phyloP scores from a whole-genome alignment of 92 coral and sea anemone species.

The Heliopora coerulea region DNA sequence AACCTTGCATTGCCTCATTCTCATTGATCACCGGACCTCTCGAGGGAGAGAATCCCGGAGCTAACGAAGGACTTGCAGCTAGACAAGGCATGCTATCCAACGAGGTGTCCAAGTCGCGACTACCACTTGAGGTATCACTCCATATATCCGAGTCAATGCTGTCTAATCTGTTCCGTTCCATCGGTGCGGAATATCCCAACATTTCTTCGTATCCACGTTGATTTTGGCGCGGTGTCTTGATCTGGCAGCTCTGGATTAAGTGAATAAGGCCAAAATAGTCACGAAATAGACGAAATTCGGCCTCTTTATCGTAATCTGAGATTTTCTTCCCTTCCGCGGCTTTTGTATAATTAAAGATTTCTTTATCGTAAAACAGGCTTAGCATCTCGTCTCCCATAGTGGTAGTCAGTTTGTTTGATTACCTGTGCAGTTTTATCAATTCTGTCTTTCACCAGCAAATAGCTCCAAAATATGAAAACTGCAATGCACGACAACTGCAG shows the following conservation, averaged over 20 bases:
- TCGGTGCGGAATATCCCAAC: conserved; percentile 57
- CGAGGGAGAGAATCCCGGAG: conserved; percentile 68
- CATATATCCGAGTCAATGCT: conserved; percentile 95
- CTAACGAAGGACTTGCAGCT: conserved; percentile 78
- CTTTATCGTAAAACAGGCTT: conserved; percentile 90
- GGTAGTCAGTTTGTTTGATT: background rate
- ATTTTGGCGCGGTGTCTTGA: conserved; percentile 43
- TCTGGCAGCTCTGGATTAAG: conserved; percentile 86
- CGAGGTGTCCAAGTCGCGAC: conserved; percentile 78
- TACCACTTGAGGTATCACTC: conserved; percentile 85
- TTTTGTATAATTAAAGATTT: conserved; percentile 75
- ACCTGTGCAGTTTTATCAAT: background rate
- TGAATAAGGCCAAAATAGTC: conserved; percentile 95
- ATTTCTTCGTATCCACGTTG: conserved; percentile 73
- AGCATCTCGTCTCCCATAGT: conserved; percentile 99
- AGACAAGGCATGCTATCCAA: conserved; percentile 55
- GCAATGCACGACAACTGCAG: conserved; percentile 14
- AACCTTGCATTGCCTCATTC: conserved; percentile 54
- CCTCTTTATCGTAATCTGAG: conserved; percentile 74
- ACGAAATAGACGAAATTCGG: conserved; percentile 91
- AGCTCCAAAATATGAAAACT: background rate
- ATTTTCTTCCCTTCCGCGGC: conserved; percentile 66
- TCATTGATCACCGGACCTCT: conserved; percentile 53
- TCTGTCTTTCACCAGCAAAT: background rate
- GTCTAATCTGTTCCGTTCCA: conserved; percentile 84